phyloP scores from a whole-genome alignment of 2,113 vertebrate species.

The Grammatotria lemairii region DNA sequence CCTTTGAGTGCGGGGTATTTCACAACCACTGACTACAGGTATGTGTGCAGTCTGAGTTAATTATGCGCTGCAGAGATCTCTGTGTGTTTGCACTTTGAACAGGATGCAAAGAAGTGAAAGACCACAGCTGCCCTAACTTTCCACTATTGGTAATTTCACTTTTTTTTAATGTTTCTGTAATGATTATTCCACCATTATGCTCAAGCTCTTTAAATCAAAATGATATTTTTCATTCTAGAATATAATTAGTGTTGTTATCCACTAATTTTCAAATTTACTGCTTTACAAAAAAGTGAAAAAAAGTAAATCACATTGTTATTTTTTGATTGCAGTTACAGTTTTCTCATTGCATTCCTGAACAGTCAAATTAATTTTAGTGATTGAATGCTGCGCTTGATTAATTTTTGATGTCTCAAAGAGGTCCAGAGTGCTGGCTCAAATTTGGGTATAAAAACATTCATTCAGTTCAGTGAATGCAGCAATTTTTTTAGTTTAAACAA shows the following conservation, averaged over 20 bases:
- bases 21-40: neutral
- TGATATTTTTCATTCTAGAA: rapidly evolving
- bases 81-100: neutral
- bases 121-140: neutral
- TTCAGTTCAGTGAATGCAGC: neutral
- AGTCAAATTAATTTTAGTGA: too few relatives aligned
- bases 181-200: neutral
- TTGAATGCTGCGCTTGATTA: neutral
- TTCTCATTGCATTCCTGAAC: neutral
- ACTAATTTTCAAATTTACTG: neutral
- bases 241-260: neutral
- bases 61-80: neutral
- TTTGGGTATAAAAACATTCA: neutral
- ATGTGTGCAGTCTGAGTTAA: neutral
- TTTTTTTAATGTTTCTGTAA: neutral
- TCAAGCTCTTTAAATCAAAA: neutral
- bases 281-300: neutral
- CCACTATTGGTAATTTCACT: neutral
- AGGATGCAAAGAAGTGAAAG: neutral
- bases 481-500: neutral
- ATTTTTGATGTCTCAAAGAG: neutral
- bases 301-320: neutral
- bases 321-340: neutral
- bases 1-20: neutral
- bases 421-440: neutral